Conservation (phyloP, 2,888 invertebrate species). For the Hirtodrosophila trivittata region DNA sequence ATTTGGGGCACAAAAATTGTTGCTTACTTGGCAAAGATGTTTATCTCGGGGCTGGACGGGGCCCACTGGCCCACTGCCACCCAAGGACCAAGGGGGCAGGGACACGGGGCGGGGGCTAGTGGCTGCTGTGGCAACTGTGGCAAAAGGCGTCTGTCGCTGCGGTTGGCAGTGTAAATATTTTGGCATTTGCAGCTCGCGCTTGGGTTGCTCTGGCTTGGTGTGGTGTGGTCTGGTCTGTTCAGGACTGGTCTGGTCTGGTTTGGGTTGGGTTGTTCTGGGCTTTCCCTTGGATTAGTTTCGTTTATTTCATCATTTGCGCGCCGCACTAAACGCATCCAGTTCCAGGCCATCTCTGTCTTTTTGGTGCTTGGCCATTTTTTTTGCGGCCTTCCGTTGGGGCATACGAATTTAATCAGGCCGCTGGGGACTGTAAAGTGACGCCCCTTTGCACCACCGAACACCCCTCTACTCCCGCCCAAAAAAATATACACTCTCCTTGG, state of each 20-base stretch:
- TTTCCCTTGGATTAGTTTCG: conserved; percentile 78
- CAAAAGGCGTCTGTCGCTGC: conserved; percentile 24
- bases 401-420: conserved; percentile 76
- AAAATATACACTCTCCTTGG: conserved; percentile 28
- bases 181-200: conserved; percentile 59
- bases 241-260: too few relatives aligned
- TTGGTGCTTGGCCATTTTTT: conserved; percentile 39
- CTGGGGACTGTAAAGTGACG: conserved; percentile 74
- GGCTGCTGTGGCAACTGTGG: conserved; percentile 46
- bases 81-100: background rate
- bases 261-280: conserved; percentile 47
- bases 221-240: background rate
- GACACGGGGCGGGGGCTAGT: conserved; percentile 13
- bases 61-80: conserved; percentile 14
- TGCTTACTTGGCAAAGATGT: conserved; percentile 83
- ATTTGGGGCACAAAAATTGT: conserved; percentile 81
- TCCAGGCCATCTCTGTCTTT: conserved; percentile 17
- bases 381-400: conserved; percentile 29
- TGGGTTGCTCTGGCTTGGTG: background rate
- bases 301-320: conserved; percentile 76
- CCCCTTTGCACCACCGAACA: conserved; percentile 6
- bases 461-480: conserved; percentile 14
- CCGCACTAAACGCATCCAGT: conserved; percentile 74
- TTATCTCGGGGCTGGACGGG: conserved; percentile 72
- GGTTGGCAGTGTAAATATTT: conserved; percentile 75